Evolutionary conservation across 2,797 vertebrate genomes (phyloP).

Genomic region (Spheniscus humboldti): DNA sequence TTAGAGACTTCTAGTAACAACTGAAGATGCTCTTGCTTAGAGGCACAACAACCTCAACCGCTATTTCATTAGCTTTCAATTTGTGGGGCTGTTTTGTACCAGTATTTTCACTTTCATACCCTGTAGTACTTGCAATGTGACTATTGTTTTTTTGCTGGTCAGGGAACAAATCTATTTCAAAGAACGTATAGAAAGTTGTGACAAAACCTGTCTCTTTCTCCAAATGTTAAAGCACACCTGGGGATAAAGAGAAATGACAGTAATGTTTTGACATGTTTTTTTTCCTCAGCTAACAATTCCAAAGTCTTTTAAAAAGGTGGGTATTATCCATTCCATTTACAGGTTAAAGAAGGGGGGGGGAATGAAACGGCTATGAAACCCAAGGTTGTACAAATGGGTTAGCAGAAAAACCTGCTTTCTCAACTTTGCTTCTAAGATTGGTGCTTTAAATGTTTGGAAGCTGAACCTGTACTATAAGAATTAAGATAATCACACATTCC

Average conservation of each 20-base stretch:
- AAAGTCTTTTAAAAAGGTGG: not conserved
- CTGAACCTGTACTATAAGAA: not conserved
- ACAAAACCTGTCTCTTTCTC: not conserved
- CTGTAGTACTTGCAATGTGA: rapidly evolving
- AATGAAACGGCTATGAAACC: not conserved
- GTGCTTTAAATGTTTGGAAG: not conserved
- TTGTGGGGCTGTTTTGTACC: not conserved
- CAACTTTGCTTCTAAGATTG: not conserved
- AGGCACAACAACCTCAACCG: not conserved
- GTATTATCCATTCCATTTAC: not conserved
- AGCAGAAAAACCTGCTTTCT: not conserved
- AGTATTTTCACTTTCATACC: not conserved
- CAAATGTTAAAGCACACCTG: not conserved
- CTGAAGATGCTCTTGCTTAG: not conserved
- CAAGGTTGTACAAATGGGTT: not conserved
- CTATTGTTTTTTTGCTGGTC: not conserved
- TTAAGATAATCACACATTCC: not conserved
- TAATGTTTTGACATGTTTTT: not conserved
- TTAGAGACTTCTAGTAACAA: not conserved
- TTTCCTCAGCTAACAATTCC: not conserved
- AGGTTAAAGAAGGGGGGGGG: rapidly evolving
- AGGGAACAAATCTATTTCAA: not conserved
- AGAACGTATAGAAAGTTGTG: not conserved
- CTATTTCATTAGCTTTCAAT: not conserved
- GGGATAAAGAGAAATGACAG: not conserved